Percentiles rank a stretch among this genome's conserved stretches.
Evolutionary conservation across 2,888 invertebrate species (phyloP).

Genomic region (Athalia rosae): DNA sequence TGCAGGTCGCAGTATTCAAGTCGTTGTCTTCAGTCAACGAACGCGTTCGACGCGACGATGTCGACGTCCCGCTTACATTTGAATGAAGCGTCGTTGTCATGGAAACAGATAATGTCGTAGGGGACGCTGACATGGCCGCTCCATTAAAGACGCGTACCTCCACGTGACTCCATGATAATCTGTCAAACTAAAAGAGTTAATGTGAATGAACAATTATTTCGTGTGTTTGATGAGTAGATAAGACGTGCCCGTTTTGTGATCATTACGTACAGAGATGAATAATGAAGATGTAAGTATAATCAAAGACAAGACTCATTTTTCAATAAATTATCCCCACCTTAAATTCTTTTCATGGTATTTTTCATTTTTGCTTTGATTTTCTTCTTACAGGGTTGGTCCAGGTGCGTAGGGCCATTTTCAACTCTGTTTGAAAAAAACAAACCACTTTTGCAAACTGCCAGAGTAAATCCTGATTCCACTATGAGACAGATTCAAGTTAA

Average conservation of each 20-base stretch:
- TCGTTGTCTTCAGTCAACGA: no score
- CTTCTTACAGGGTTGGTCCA: slow-evolving; percentile 18
- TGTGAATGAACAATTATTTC: no score
- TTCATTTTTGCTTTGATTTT: not conserved
- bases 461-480: not conserved
- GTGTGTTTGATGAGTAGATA: no score
- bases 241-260: not conserved
- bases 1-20: no score
- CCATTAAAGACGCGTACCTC: not conserved
- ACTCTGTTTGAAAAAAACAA: not conserved
- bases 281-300: not conserved
- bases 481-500: slow-evolving; percentile 53
- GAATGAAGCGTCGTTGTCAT: slow-evolving; percentile 46
- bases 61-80: slow-evolving; percentile 45
- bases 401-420: slow-evolving; percentile 14
- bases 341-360: not conserved
- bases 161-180: not conserved
- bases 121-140: slow-evolving; percentile 40
- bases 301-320: not conserved
- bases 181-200: not conserved
- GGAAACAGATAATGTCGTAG: slow-evolving; percentile 46
- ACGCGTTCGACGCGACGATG: slow-evolving; percentile 7
- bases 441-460: not conserved
- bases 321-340: not conserved
- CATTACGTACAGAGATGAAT: slow-evolving; percentile 8